Conservation (phyloP, 2,113 vertebrate genomes). For the Galemys pyrenaicus region DNA sequence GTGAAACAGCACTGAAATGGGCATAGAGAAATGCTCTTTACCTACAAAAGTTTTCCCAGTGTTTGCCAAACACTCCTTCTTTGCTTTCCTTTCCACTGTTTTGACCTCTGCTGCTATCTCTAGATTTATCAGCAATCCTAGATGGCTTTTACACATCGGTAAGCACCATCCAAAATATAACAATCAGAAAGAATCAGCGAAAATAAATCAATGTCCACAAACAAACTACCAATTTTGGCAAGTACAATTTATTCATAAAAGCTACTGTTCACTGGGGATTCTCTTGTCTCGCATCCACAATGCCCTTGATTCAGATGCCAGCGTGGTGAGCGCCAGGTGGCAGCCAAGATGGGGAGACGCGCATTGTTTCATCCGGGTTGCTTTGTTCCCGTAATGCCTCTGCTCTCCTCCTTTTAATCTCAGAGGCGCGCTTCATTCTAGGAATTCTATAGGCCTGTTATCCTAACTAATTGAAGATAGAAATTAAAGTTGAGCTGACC, state of each 20-base stretch:
- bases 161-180: slow-evolving; percentile 83
- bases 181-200: slow-evolving; percentile 82
- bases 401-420: slow-evolving; percentile 17
- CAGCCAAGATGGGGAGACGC: slow-evolving; percentile 46
- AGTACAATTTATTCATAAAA: slow-evolving; percentile 78
- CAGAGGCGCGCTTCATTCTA: not conserved
- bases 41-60: not conserved
- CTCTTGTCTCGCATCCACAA: slow-evolving; percentile 64
- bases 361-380: slow-evolving; percentile 33
- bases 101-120: slow-evolving; percentile 84
- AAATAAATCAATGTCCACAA: slow-evolving; percentile 84
- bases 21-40: not conserved
- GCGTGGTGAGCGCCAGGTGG: slow-evolving; percentile 43
- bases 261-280: slow-evolving; percentile 64
- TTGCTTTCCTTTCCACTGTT: slow-evolving; percentile 59
- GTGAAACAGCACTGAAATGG: slow-evolving; percentile 20
- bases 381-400: slow-evolving; percentile 52
- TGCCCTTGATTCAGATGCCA: slow-evolving; percentile 56
- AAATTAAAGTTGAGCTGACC: slow-evolving; percentile 19
- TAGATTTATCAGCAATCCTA: slow-evolving; percentile 81
- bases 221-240: slow-evolving; percentile 74
- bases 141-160: slow-evolving; percentile 86
- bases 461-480: slow-evolving; percentile 64
- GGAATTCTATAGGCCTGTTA: slow-evolving; percentile 54
- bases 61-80: not conserved